Percentiles rank a stretch among this genome's conserved stretches.
phyloP scores from a whole-genome alignment of 1,140 invertebrate genomes.

The Globodera ellingtonae region DNA sequence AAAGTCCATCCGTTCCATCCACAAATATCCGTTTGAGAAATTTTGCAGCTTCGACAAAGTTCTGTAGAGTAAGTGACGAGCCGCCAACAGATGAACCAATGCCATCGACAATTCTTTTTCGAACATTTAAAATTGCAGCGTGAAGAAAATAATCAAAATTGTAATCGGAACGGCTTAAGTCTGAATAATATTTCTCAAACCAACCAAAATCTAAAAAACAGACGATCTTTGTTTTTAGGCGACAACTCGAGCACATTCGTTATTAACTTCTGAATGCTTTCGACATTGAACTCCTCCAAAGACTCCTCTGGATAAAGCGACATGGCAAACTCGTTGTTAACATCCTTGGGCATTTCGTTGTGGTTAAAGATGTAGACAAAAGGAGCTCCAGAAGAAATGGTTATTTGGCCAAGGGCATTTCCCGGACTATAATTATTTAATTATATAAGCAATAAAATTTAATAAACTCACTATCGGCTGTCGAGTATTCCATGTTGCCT shows the following conservation, averaged over 20 bases:
- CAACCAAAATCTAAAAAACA: not conserved
- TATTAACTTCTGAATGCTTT: not conserved
- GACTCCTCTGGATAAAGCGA: slow-evolving; percentile 13
- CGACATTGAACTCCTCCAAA: not conserved
- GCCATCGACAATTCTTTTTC: slow-evolving; percentile 3
- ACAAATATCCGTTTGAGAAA: not conserved
- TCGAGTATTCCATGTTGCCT: slow-evolving; percentile 39
- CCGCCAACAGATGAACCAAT: not conserved
- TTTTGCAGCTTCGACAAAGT: slow-evolving; percentile 26
- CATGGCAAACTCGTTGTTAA: slow-evolving; percentile 3
- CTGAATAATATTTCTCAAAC: slow-evolving; percentile 2
- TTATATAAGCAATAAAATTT: not conserved
- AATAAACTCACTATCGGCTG: slow-evolving; percentile 14
- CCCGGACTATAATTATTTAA: slow-evolving; percentile 8
- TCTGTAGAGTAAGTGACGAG: slow-evolving; percentile 1
- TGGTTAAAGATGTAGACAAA: slow-evolving; percentile 30
- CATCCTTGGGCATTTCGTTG: slow-evolving; percentile 16
- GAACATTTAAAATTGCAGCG: slow-evolving; percentile 25
- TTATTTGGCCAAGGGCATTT: slow-evolving; percentile 18
- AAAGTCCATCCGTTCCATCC: slow-evolving; percentile 12
- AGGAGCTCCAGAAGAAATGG: slow-evolving; percentile 25
- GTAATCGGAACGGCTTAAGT: slow-evolving; percentile 10
- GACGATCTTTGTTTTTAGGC: slow-evolving; percentile 17
- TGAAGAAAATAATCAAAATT: slow-evolving; percentile 30
- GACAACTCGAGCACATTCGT: not conserved